Evolutionary conservation across 2,797 vertebrate genomes (phyloP), one percentile per base, ranked within the genome.

Genomic region (Myotis vivesi): DNA sequence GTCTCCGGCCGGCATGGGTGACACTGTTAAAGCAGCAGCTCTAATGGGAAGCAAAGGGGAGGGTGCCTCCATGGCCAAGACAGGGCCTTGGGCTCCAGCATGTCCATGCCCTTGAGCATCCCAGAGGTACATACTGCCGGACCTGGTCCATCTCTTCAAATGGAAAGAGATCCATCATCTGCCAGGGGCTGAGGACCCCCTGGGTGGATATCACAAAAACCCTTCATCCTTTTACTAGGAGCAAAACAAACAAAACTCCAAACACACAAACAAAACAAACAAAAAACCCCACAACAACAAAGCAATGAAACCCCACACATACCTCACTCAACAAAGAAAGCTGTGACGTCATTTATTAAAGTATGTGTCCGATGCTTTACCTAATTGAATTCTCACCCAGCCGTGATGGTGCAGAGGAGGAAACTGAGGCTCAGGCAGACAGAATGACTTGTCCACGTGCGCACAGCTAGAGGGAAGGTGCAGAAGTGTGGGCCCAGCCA

Each of bases 241-340:
- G 66, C 53, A 80, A 91, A 92, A 73, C 44, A 73, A 91, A 72
- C 12, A 46, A 66, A 92, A 81, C 25, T 12, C 51, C 38, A 64
- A 86, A 62, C 3, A 71, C 15, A 41, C 22, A 20, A 53, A 62
- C 46, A 46, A 46, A 46, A 46, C 44, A 57, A 51, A 38, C 57
- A 59, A 44, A 11, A 71, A 79, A 49, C 6, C 66, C 51, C 41
- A 66, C 30, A 51, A 19, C 30, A 66, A 49, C 30, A 81, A 80
- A 49, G 62, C 44, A 83, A 66, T 51, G 38, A 81, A 81, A n/a
- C 15, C 25, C 36, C 13, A 22, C 44, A 71, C 46, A 83, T 57
- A 53, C 16, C 6, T 53, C 51, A 19, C 22, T n/a, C n/a, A 62
- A 22, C 53, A 64, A 83, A 90, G 5, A 64, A 83, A 90, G 5